A percentile compares a stretch with the other conserved stretches of the same genome.
phyloP scores from a whole-genome alignment of 2,888 invertebrate species.

The Asteroscopus sphinx region DNA sequence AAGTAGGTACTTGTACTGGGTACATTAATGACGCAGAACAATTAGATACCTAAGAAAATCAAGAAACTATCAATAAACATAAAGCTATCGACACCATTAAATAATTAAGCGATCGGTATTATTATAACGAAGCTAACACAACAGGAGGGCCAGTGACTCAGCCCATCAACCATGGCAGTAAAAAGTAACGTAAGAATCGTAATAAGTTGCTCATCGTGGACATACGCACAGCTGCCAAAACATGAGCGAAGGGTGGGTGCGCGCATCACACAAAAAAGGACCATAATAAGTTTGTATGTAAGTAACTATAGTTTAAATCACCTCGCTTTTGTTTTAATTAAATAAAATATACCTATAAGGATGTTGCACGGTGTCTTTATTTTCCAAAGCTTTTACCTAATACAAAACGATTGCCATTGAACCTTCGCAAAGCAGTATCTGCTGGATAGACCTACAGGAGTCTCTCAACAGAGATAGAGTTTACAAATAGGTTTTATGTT shows the following conservation, averaged over 20 bases:
- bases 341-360: too few species aligned
- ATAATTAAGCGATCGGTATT: conserved; percentile 38
- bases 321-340: too few species aligned
- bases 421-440: too few species aligned
- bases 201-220: conserved; percentile 56
- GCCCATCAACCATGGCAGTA: conserved; percentile 24
- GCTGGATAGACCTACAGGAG: too few species aligned
- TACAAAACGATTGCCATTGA: too few species aligned
- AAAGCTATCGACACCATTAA: conserved; percentile 27
- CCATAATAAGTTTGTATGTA: conserved; percentile 9
- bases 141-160: conserved; percentile 38
- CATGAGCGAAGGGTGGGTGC: conserved; percentile 52
- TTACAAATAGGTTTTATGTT: too few species aligned
- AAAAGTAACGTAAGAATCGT: conserved; percentile 45
- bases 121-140: conserved; percentile 43
- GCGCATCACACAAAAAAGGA: conserved; percentile 27
- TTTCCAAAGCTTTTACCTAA: too few species aligned
- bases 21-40: too few species aligned
- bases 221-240: conserved; percentile 68
- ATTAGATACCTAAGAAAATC: conserved; percentile 4
- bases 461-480: too few species aligned
- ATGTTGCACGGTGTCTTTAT: too few species aligned
- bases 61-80: conserved; percentile 30
- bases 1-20: too few species aligned
- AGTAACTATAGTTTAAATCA: too few species aligned